phyloP scores from a whole-genome alignment of 1,140 invertebrate species.

The Scylla paramamosain region DNA sequence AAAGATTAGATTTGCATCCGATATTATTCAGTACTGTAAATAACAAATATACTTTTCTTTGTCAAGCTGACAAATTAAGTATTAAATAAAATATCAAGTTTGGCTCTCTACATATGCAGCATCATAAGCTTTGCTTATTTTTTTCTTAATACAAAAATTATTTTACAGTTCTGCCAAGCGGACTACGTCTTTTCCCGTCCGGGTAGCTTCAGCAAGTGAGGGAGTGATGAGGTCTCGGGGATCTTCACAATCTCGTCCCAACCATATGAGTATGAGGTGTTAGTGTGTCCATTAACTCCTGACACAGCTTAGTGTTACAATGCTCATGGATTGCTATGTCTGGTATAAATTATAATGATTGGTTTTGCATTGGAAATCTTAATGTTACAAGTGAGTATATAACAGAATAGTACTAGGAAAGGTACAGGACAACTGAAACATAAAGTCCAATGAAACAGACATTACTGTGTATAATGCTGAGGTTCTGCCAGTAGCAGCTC shows the following conservation, averaged over 20 bases:
- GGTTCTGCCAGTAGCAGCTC: conserved; percentile 17
- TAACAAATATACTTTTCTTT: neutral
- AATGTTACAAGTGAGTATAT: neutral
- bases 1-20: neutral
- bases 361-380: neutral
- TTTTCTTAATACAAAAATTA: neutral
- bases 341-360: neutral
- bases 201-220: conserved; percentile 73
- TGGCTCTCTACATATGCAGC: conserved; percentile 38
- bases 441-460: neutral
- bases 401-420: neutral
- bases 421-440: neutral
- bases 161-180: conserved; percentile 73
- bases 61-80: neutral
- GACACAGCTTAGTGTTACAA: neutral
- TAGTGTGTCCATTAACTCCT: neutral
- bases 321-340: neutral
- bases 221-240: conserved; percentile 59
- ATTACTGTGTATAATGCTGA: conserved; percentile 31
- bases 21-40: neutral
- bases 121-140: neutral
- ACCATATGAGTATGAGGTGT: conserved; percentile 72
- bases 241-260: conserved; percentile 58
- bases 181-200: conserved; percentile 74
- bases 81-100: neutral